These are phyloP conservation scores for Emydura subglobosa DNA, from an alignment of 2,113 vertebrate species.

Conservation along the genomic window DNA sequence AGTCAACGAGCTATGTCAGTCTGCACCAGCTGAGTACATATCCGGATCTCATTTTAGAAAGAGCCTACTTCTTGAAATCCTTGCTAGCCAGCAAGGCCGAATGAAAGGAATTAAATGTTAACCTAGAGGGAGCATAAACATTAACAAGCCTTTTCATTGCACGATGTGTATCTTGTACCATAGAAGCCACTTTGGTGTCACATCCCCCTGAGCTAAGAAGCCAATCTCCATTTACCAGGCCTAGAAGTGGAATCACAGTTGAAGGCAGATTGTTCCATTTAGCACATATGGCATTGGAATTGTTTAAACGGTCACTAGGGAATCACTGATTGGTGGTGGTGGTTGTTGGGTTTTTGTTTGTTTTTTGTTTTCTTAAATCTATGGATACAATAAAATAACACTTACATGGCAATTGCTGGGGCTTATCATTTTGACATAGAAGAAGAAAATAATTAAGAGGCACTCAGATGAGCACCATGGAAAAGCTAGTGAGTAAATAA, in stretches of 20 bases:
- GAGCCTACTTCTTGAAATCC: not conserved
- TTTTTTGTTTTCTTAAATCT: not conserved
- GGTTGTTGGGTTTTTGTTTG: not conserved
- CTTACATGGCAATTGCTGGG: not conserved
- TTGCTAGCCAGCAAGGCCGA: not conserved
- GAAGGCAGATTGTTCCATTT: constrained; percentile 13
- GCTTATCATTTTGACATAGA: not conserved
- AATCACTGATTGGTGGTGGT: not conserved
- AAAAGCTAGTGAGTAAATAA: not conserved
- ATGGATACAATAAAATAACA: not conserved
- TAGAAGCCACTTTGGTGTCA: fast-evolving
- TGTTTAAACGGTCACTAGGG: constrained; percentile 3
- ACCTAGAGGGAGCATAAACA: fast-evolving
- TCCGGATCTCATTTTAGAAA: not conserved
- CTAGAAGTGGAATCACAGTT: constrained; percentile 14
- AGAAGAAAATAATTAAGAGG: not conserved
- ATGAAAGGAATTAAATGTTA: not conserved
- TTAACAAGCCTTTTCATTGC: not conserved
- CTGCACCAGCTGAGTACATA: not conserved
- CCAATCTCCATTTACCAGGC: not conserved
- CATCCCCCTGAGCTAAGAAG: fast-evolving
- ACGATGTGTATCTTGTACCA: not conserved
- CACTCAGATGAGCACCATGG: fast-evolving
- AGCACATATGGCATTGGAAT: not conserved
- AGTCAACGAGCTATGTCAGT: not conserved